phyloP scores from a whole-genome alignment of 2,888 invertebrate species.

The Apotomis capreana region DNA sequence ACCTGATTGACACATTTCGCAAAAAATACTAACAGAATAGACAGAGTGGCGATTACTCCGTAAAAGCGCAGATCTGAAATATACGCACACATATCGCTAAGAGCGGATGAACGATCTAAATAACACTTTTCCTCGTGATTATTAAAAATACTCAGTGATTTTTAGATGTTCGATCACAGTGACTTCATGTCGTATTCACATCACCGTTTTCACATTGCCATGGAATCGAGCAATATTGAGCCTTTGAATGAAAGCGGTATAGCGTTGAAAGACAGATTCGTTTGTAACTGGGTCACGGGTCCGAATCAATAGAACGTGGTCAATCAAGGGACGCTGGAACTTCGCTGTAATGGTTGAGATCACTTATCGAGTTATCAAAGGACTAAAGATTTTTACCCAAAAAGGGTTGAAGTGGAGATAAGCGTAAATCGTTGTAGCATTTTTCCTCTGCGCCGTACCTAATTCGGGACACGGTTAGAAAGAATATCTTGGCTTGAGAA shows the following conservation, averaged over 20 bases:
- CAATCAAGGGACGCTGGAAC: conserved; percentile 31
- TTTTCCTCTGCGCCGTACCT: too few species aligned
- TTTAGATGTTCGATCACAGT: too few species aligned
- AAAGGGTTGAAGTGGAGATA: not conserved
- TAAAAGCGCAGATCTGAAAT: too few species aligned
- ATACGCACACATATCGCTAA: too few species aligned
- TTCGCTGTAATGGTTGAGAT: conserved; percentile 20
- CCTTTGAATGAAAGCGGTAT: conserved; percentile 6
- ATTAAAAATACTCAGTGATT: too few species aligned
- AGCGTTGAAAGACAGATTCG: not conserved
- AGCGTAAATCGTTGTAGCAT: not conserved
- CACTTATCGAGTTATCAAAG: conserved; percentile 19
- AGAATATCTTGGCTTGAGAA: too few species aligned
- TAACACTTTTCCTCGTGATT: too few species aligned
- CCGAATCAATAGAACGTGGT: conserved; percentile 39
- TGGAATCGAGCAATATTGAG: not conserved
- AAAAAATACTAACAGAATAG: too few species aligned
- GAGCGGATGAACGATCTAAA: too few species aligned
- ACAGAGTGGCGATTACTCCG: too few species aligned
- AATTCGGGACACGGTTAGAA: too few species aligned
- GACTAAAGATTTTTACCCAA: conserved; percentile 2
- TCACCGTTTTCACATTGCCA: not conserved
- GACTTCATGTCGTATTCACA: too few species aligned
- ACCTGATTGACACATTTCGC: not conserved
- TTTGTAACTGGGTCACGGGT: conserved; percentile 37